phyloP scores from a whole-genome alignment of 2,797 vertebrate species.

The Mus spretus region DNA sequence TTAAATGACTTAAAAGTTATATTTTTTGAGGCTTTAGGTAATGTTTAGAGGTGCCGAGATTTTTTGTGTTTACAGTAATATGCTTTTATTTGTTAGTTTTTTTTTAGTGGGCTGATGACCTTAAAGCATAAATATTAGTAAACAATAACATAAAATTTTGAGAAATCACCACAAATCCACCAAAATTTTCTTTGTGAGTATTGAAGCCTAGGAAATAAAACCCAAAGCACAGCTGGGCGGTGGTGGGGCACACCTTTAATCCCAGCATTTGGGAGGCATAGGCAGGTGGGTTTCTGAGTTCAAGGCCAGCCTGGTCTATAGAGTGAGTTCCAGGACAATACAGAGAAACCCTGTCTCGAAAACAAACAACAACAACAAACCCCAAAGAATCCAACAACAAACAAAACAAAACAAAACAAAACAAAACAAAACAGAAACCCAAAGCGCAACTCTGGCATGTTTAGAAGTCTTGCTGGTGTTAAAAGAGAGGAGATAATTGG shows the following conservation, averaged over 20 bases:
- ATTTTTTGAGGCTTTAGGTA: slow-evolving; percentile 61
- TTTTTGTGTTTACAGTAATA: not conserved
- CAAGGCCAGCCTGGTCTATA: too few species aligned
- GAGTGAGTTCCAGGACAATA: too few species aligned
- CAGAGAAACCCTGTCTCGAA: too few species aligned
- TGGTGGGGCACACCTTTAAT: too few species aligned
- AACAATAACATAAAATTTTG: not conserved
- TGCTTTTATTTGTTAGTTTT: slow-evolving; percentile 36
- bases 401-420: too few species aligned
- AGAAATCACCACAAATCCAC: slow-evolving; percentile 5
- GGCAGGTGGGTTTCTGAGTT: too few species aligned
- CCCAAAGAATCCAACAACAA: too few species aligned
- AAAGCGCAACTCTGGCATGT: not conserved
- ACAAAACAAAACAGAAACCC: not conserved
- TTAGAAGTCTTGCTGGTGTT: slow-evolving; percentile 41
- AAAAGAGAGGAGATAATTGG: slow-evolving; percentile 64
- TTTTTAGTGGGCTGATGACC: not conserved
- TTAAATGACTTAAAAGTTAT: slow-evolving; percentile 63
- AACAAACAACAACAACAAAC: too few species aligned
- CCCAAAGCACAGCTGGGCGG: not conserved
- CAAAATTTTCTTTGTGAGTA: not conserved
- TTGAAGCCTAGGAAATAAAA: slow-evolving; percentile 41
- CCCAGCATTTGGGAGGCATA: too few species aligned
- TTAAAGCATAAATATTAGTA: slow-evolving; percentile 39
- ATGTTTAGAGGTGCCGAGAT: slow-evolving; percentile 43